A percentile compares a stretch with the other conserved stretches of the same genome.
These are phyloP conservation scores for Mallotus villosus DNA, from an alignment of 2,797 vertebrate genomes.

Conservation along the genomic window DNA sequence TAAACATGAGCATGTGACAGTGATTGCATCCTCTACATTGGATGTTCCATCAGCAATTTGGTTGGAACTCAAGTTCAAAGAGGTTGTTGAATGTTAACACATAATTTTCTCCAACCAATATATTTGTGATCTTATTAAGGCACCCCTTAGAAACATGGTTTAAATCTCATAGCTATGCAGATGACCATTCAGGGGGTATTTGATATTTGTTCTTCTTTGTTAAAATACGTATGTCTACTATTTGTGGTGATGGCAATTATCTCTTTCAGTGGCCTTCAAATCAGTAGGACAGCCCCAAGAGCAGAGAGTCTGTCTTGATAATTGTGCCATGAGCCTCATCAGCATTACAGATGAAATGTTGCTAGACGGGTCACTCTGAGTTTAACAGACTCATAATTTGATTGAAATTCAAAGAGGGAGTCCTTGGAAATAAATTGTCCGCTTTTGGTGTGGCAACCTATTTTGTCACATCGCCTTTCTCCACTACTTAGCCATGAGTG, in stretches of 20 bases:
- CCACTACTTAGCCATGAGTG: conserved; percentile 50
- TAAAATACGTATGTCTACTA: conserved; percentile 41
- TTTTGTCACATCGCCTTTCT: conserved; percentile 64
- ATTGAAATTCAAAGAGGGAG: conserved; percentile 79
- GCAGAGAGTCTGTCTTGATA: conserved; percentile 75
- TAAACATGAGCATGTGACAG: conserved; percentile 67
- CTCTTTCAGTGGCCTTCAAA: conserved; percentile 70
- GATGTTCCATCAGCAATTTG: conserved; percentile 55
- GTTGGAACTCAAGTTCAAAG: conserved; percentile 54
- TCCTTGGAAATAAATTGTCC: conserved; percentile 70
- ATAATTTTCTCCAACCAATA: conserved; percentile 63
- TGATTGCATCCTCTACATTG: conserved; percentile 59
- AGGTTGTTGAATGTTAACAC: conserved; percentile 51
- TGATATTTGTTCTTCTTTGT: conserved; percentile 54
- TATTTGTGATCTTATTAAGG: conserved; percentile 62
- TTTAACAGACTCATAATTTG: conserved; percentile 76
- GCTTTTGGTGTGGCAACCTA: conserved; percentile 65
- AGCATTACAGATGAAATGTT: conserved; percentile 77
- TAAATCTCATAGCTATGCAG: conserved; percentile 45
- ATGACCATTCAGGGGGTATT: conserved; percentile 39
- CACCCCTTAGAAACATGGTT: conserved; percentile 48
- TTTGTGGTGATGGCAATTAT: conserved; percentile 66
- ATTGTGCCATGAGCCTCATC: conserved; percentile 77
- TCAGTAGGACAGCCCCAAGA: conserved; percentile 72
- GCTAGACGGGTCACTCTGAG: conserved; percentile 76